Conservation (phyloP, 64 coral and sea anemone species). For the Stichodactyla mertensii region DNA sequence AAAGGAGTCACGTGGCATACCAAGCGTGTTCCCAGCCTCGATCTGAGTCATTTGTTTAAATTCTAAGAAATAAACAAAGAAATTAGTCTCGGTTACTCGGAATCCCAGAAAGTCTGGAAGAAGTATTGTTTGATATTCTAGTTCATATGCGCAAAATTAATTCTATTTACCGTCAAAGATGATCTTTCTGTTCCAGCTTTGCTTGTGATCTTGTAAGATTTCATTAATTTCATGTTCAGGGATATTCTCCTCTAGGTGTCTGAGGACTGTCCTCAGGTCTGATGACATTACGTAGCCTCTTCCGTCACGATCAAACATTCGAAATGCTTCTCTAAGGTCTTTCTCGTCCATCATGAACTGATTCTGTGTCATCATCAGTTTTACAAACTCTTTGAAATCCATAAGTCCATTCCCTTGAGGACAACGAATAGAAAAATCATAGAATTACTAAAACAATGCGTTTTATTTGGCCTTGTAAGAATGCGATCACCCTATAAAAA, state of each 20-base stretch:
- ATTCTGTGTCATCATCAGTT: conserved; percentile 55
- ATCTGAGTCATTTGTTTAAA: conserved; percentile 27
- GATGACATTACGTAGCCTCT: conserved; percentile 54
- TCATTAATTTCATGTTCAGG: conserved; percentile 65
- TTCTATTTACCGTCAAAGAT: conserved; percentile 33
- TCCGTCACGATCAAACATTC: conserved; percentile 53
- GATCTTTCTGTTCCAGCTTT: conserved; percentile 56
- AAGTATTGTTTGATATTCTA: background rate
- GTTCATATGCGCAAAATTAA: background rate
- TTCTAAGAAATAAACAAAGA: conserved; percentile 8
- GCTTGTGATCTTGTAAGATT: conserved; percentile 60
- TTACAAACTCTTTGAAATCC: conserved; percentile 64
- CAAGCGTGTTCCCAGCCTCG: conserved; percentile 24
- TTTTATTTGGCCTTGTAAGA: too few species aligned
- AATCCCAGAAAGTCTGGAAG: too few species aligned
- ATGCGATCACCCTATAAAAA: too few species aligned
- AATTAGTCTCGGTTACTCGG: too few species aligned
- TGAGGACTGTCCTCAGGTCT: conserved; percentile 35
- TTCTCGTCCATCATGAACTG: conserved; percentile 61
- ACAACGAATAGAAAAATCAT: background rate
- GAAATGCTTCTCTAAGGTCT: conserved; percentile 45
- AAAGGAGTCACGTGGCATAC: conserved; percentile 16
- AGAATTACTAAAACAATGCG: background rate
- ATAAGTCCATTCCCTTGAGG: conserved; percentile 45
- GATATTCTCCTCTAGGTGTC: conserved; percentile 48